Base-by-base conservation (phyloP, 2,888 invertebrate genomes). In the Oscheius sp. region DNA sequence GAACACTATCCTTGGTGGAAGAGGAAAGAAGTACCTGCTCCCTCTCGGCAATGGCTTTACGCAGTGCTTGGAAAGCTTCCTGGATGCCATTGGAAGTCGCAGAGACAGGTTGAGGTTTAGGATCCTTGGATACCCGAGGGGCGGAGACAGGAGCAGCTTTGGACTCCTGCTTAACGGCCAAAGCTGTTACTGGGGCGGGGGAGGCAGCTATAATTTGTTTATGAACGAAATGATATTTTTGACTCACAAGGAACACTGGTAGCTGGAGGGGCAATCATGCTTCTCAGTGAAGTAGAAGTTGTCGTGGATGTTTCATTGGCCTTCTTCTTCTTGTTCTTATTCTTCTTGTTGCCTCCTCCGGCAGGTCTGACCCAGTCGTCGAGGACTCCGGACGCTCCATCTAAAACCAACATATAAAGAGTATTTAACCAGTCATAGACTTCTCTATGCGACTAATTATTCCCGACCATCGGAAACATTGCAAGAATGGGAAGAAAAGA, bases 301-400 rank as follows among this genome's bases (percentile, higher is more conserved):
- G 59, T 44, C 5, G 59, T 17, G 41, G 33, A 44, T 22, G 45
- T 32, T 12, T 22, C 20, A 32, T 36, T 66, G 17, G 71, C 45
- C 65, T 80, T 72, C 65, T 75, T 78, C 62, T 70, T 73, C 74
- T 78, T 77, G 68, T 78, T 81, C 66, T 80, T 80, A 69, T 82
- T 85, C 64, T 82, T 77, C 65, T 79, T 81, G 47, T 78, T 77
- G 66, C 69, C 67, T 30, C 67, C 56, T 22, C 65, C 72, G 3
- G 67, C 73, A 64, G 70, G 77, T 56, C 66, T 77, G 20, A 80
- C 80, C 84, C 84, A 85, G 54, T 75, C 82, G 32, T 83, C 84
- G 9, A 84, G 75, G 45, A 82, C 85, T 24, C 70, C 75, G 24
- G 81, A 75, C 9, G 75, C 73, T 62, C 80, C 82, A 67, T 76